Evolutionary conservation across 2,888 invertebrate species (phyloP), one percentile per base, ranked within the genome.

Genomic region (Drosophila paranaensis): DNA sequence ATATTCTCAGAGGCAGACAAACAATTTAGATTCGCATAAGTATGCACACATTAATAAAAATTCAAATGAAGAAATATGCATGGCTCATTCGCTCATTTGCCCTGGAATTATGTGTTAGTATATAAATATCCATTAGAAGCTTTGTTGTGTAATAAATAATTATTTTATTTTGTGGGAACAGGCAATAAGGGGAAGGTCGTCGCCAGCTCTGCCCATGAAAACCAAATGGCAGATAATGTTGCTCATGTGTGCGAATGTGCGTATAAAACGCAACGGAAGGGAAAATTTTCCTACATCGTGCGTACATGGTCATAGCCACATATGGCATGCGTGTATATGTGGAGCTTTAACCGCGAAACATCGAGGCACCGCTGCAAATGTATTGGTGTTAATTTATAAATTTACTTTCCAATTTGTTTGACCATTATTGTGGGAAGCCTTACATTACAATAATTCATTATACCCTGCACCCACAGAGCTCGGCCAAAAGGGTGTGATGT

Each of bases 181-280:
- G 58, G 61, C 60, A 74, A 64, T 69, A 66, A 65, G 61, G 56
- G 60, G 69, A 76, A 69, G 69, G 79, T 54, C 74, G 79, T 60
- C 69, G 48, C 43, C 77, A 77, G 66, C 67, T 78, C 61, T 72
- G 46, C 13, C 46, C 58, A 62, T 62, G 54, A 71, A 69, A 65
- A 9, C 53, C 56, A 53, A 76, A 50, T 54, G 50, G 35, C 51
- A 42, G 48, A 55, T 58, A 71, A 63, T 54, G 27, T 35, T 13
- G 13, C 5, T 33, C 11, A 54, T 45, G 45, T 51, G 16, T 57
- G n/a, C n/a, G 16, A 30, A 5, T 6, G 33, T 50, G 33, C 50
- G 50, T 50, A 33, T 50, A 30, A 37, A 50, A 43, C 16, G 48
- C 39, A 20, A 5, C 14, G 37, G 35, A 25, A 40, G 50, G 50